Base-by-base conservation (phyloP, 2,797 vertebrate species). In the Gorsachius magnificus region DNA sequence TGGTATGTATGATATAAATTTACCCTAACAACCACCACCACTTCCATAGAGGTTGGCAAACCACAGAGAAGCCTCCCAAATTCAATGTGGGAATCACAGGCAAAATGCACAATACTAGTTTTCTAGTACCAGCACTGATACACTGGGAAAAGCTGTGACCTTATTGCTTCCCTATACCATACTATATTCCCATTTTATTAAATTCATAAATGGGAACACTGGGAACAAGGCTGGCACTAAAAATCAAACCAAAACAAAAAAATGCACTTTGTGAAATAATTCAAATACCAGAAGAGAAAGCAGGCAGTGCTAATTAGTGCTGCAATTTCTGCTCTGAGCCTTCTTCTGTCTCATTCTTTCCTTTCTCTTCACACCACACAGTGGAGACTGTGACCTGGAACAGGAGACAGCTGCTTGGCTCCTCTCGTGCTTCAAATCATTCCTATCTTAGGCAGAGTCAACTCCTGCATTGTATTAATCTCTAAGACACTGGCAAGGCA, bases 1-100 rank as follows among this genome's bases (percentile, higher is more conserved):
- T 17, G 28, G 41, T 18, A 36, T 8, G 11, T 10, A 25, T 0
- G 0, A 61, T 6, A 41, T 3, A 60, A 31, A 8, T 24, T 71
- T 57, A 64, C 21, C 28, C n/a, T 35, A 63, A n/a, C 17, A 79
- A 25, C 14, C 6, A 35, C 45, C 4, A 45, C 6, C 1, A 1
- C 31, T 70, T 94, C 69, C 36, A 54, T 1, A 45, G 41, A 56
- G 35, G 24, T 4, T n/a, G 21, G 69, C 26, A 83, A 69, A 58
- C 41, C 17, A 31, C 28, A 56, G 15, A 70, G 35, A 38, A 69
- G 26, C 5, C 61, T 65, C 45, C 38, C 46, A 65, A 64, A 53
- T 1, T 16, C 51, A 26, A 57, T 1, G 7, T 4, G 26, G 26
- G 43, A 77, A 51, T 61, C 41, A 29, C 33, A 28, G 25, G 65